Conservation (phyloP, 1,140 invertebrate genomes). For the Acromyrmex charruanus region DNA sequence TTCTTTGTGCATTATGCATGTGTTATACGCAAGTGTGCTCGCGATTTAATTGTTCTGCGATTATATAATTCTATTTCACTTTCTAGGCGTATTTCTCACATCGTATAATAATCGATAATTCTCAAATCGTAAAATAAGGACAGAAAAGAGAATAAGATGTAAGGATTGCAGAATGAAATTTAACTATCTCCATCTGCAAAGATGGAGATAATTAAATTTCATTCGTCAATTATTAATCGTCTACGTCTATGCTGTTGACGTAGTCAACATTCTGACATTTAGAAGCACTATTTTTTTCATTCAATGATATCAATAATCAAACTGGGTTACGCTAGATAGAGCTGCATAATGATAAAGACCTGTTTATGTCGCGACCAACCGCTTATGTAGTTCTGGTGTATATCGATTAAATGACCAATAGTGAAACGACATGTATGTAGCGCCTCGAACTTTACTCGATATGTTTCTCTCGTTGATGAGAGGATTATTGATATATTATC, state of each 20-base stretch:
- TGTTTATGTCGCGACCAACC: slow-evolving; percentile 24
- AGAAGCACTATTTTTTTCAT: background rate
- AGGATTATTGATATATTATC: slow-evolving; percentile 4
- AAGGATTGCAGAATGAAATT: background rate
- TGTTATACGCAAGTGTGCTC: background rate
- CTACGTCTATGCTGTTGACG: background rate
- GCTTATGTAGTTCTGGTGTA: background rate
- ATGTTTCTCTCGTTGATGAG: slow-evolving; percentile 9
- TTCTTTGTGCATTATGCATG: background rate
- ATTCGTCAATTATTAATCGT: background rate
- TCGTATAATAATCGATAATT: background rate
- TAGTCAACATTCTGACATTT: background rate
- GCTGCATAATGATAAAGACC: slow-evolving; percentile 38
- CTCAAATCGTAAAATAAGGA: background rate
- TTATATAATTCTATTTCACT: background rate
- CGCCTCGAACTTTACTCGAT: background rate
- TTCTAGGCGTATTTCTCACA: background rate
- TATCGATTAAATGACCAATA: slow-evolving; percentile 50
- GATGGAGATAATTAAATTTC: no score
- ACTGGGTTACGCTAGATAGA: slow-evolving; percentile 10
- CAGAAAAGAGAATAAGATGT: background rate
- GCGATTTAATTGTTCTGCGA: background rate
- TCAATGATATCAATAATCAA: slow-evolving; percentile 23
- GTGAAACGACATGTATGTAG: background rate
- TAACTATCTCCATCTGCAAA: background rate